These are phyloP conservation scores for Apodemia zela DNA, from an alignment of 2,888 invertebrate species.

Conservation along the genomic window DNA sequence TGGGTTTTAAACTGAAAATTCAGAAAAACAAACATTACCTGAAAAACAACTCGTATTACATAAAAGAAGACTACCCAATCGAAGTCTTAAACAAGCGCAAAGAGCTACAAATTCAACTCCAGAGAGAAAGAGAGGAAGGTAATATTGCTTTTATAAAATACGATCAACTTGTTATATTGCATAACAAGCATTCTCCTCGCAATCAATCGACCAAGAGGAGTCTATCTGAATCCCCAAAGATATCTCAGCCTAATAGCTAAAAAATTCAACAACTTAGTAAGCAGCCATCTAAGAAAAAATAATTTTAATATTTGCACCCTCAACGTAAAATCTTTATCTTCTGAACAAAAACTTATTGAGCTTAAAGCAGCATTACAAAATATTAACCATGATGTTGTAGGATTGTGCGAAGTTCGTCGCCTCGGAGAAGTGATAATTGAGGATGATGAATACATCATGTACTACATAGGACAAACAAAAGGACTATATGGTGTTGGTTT, in stretches of 20 bases:
- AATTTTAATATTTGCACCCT: no score
- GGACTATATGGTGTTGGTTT: no score
- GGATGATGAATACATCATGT: no score
- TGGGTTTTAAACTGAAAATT: conserved; percentile 26
- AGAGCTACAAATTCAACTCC: conserved; percentile 24
- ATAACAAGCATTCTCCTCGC: not conserved
- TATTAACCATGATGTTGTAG: no score
- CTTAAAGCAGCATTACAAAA: no score
- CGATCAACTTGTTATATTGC: conserved; percentile 22
- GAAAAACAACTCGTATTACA: conserved; percentile 28
- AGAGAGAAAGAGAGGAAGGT: not conserved
- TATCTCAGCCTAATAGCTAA: not conserved
- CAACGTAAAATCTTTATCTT: no score
- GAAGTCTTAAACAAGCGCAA: conserved; percentile 28
- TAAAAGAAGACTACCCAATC: conserved; percentile 31
- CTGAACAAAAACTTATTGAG: no score
- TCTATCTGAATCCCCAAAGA: conserved; percentile 19
- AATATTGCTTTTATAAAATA: conserved; percentile 27
- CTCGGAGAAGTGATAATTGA: no score
- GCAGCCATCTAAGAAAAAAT: conserved; percentile 1
- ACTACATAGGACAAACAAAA: conserved; percentile 7
- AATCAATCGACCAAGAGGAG: conserved; percentile 17
- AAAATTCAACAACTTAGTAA: not conserved
- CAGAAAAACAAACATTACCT: conserved; percentile 26
- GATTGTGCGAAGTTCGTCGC: not conserved